Base-by-base conservation (phyloP, 2,797 vertebrate genomes). In the Anguilla marmorata region DNA sequence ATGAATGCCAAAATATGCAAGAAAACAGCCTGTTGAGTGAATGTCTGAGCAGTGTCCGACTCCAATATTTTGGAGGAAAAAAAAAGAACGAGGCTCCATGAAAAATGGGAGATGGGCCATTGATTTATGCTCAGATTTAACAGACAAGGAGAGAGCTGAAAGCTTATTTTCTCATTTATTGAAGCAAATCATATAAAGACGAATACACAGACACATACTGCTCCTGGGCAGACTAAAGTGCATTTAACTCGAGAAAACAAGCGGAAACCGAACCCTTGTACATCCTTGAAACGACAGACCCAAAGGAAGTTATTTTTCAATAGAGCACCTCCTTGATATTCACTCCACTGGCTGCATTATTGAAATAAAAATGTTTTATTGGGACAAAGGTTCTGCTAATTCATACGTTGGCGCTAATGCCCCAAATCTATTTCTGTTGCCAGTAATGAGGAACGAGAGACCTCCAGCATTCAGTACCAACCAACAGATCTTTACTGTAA, bases 1-100 rank as follows among this genome's bases (percentile, higher is more conserved):
- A 91, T 90, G 87, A 58, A 86, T 33, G 89, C 86, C 86, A 87
- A 90, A 88, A 90, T 89, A 89, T 90, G 91, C 90, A 90, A 80
- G 86, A 41, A 87, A 88, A 88, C 90, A 89, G 91, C 89, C 88
- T 84, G 86, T 85, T 84, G 90, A 88, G 90, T 88, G 88, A 90
- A 87, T 87, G 87, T 90, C 89, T 89, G 90, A 90, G 86, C 7
- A 45, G 88, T 87, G 66, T 85, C 14, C 54, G 74, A 88, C 74
- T 85, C 88, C 30, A 66, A 66, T 16, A 45, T 45, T 45, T 45
- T 87, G 48, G 80, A 88, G 87, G 89, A 89, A 14, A 30, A 84
- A 86, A 92, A 91, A 90, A 91, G 88, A 90, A 87, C 14, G 19
- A 33, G 87, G 89, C 79, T 69, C 37, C 56, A 88, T 89, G 69